Evolutionary conservation across 2,113 vertebrate genomes (phyloP).

Genomic region (western clawed frog (Xenopus tropicalis)): DNA sequence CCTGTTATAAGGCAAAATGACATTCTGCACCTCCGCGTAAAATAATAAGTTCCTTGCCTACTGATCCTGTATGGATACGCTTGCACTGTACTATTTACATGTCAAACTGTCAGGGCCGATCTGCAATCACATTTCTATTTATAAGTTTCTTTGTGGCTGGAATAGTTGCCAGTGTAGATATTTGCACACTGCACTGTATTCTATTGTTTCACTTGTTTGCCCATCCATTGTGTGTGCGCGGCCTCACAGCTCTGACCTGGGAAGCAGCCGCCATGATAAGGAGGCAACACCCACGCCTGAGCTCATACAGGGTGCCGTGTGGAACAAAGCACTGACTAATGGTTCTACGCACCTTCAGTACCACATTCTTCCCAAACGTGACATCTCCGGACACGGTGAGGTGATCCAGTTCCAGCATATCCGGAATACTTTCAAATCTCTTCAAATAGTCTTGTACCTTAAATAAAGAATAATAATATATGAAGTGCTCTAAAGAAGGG

Average conservation of each 20-base stretch:
- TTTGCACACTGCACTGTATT: too few species aligned
- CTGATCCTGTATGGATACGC: too few species aligned
- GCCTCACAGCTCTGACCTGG: background rate
- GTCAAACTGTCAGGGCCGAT: too few species aligned
- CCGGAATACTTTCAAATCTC: slow-evolving; percentile 95
- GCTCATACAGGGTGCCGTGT: background rate
- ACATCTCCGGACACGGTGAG: slow-evolving; percentile 97
- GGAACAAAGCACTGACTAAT: background rate
- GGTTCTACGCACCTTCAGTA: slow-evolving; percentile 78
- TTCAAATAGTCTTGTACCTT: slow-evolving; percentile 95
- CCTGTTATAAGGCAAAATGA: too few species aligned
- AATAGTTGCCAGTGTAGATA: background rate
- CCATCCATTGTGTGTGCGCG: background rate
- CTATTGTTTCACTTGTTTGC: slow-evolving; percentile 4
- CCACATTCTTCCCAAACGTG: slow-evolving; percentile 94
- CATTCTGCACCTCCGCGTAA: too few species aligned
- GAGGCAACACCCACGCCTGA: background rate
- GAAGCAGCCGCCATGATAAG: background rate
- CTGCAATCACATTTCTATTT: too few species aligned
- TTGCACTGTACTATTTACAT: too few species aligned
- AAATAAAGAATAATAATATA: slow-evolving; percentile 11
- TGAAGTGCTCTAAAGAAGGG: background rate
- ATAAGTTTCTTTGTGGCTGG: too few species aligned
- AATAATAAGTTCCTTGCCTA: too few species aligned
- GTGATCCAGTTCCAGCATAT: slow-evolving; percentile 97